Conservation (phyloP, 2,113 vertebrate genomes). For the Grammomys surdaster region DNA sequence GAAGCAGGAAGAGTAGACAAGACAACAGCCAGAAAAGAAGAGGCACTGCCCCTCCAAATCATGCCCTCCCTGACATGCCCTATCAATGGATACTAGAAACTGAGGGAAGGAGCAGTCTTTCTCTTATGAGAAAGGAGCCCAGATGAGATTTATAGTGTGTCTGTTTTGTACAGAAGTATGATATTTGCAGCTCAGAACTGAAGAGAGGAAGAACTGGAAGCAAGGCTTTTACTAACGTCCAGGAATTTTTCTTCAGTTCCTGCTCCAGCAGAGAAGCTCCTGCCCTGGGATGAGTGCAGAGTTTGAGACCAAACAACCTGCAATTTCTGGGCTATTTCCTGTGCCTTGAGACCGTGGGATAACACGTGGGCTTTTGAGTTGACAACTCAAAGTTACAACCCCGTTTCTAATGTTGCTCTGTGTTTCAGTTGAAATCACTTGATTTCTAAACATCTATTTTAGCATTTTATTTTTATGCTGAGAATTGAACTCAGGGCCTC, state of each 20-base stretch:
- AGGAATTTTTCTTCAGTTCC: constrained; percentile 14
- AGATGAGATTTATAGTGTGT: neutral
- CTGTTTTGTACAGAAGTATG: neutral
- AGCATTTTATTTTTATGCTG: too few relatives aligned
- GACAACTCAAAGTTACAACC: neutral
- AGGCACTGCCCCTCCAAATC: neutral
- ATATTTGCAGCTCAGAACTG: constrained; percentile 19
- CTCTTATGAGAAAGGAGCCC: neutral
- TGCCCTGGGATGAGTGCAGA: neutral
- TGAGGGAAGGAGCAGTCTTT: neutral
- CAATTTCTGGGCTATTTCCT: neutral
- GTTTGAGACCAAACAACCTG: neutral
- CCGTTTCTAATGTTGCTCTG: neutral
- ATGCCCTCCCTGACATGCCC: neutral
- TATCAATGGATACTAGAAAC: neutral
- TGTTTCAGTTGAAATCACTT: constrained; percentile 23
- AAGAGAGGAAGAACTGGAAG: neutral
- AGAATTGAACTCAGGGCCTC: neutral
- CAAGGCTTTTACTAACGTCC: neutral
- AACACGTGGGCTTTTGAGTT: neutral
- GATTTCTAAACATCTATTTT: neutral
- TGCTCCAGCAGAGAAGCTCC: neutral
- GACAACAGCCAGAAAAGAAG: neutral
- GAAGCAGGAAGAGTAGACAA: neutral
- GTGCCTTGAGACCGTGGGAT: neutral